Base-by-base conservation (phyloP, 2,113 vertebrate genomes). In the Uropsilus gracilis region DNA sequence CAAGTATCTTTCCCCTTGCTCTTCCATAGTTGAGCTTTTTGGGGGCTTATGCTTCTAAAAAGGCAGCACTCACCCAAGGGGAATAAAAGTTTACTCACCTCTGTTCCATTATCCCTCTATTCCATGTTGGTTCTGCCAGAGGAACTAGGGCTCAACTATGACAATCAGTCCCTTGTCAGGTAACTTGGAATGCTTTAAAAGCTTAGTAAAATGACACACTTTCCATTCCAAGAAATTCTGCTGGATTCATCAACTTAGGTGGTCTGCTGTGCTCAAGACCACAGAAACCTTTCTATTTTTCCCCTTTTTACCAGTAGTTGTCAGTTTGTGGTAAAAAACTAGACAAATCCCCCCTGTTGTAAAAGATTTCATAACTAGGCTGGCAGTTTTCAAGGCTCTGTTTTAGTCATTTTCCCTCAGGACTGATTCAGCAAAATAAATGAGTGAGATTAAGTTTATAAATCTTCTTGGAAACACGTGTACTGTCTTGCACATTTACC, bases 281-380 rank as follows among this genome's bases (percentile, higher is more conserved):
- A 42, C 90, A 71, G 50, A 76, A 37, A 0, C 69, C 57, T 71
- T 80, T 4, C 0, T 90, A 12, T 30, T 4, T 82, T 42, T 39
- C n/a, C 16, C 17, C 13, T 90, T 92, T 66, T 89, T 32, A 34
- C 86, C 39, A 61, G 89, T 26, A 91, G 48, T 95, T 97, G 94
- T 97, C 84, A 95, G 84, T 53, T 89, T 96, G 89, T n/a, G 78
- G 92, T 96, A 57, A 94, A 97, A 96, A 97, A 96, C 30, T 63
- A 97, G 97, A 93, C 95, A 98, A 97, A 97, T 96, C 83, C 11
- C 71, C 91, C 63, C 22, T 37, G 68, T 86, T 95, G 92, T 95
- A 96, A 97, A 97, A 97, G 92, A 95, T 97, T 97, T 92, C 88
- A 89, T 96, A 92, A 97, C 90, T 46, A 42, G 96, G 83, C 89